Base-by-base conservation (phyloP, 2,113 vertebrate species). In the Phasianus colchicus region DNA sequence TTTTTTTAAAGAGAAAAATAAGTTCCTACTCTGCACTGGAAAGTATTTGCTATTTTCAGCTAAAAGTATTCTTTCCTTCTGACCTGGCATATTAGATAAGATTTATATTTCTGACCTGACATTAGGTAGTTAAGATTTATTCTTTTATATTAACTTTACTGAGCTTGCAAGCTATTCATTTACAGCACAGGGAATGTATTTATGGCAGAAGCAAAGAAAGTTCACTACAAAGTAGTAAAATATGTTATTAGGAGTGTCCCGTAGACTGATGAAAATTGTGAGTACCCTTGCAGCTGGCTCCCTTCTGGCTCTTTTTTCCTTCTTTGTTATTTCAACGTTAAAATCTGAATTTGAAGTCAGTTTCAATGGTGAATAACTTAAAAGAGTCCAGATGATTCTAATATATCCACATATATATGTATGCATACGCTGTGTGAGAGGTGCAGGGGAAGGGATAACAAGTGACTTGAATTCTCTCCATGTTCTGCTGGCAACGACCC, bases 21-120 rank as follows among this genome's bases (percentile, higher is more conserved):
- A 92, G 90, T 96, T 95, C 93, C 86, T 90, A 84, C 71, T 69
- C 80, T 85, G 36, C 67, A 60, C 74, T 96, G 90, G 93, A 97
- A 97, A 97, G 86, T 96, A 93, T 95, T 96, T 90, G 90, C 87
- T 95, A 90, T 96, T 97, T 97, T 96, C 91, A 96, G 73, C 63
- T 88, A 84, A 93, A 96, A 94, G 34, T 97, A 75, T 93, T 96
- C 91, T 97, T 97, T 91, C 93, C 87, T 96, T 91, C 90, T 92
- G 90, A 97, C 84, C 86, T 66, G 83, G 66, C 83, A 90, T 89
- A 92, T 95, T 92, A 93, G 92, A 96, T 95, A 96, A 94, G 95
- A 93, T 97, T 96, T 97, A 97, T 97, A 93, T 70, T 96, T 96
- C 89, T 96, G 94, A 96, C 96, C 94, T 97, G 97, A 93, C 95